These are phyloP conservation scores for Sarotherodon lohbergeri DNA, from an alignment of 2,113 vertebrate species.

Conservation along the genomic window DNA sequence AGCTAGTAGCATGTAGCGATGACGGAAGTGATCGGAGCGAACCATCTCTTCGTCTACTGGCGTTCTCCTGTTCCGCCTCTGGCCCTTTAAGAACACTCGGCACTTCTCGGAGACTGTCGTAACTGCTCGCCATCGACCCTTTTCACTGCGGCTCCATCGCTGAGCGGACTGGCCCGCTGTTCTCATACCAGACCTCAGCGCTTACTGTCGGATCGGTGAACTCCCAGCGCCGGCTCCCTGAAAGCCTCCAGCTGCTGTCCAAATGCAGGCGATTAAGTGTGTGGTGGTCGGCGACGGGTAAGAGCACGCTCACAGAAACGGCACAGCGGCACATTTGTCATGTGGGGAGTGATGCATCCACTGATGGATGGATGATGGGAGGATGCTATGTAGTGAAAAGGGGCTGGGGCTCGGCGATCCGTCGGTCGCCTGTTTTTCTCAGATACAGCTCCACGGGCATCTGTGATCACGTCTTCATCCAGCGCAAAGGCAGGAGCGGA, in stretches of 20 bases:
- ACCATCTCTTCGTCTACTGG: background rate
- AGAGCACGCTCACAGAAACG: constrained; percentile 8
- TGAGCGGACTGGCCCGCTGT: constrained; percentile 63
- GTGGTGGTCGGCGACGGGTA: constrained; percentile 81
- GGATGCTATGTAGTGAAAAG: constrained; percentile 59
- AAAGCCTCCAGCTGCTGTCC: constrained; percentile 30
- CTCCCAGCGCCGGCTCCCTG: background rate
- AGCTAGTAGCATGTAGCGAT: background rate
- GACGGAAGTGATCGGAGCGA: background rate
- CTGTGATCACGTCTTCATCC: background rate
- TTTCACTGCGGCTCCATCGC: constrained; percentile 70
- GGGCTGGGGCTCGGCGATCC: constrained; percentile 46
- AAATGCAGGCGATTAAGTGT: constrained; percentile 81
- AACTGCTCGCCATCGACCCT: constrained; percentile 21
- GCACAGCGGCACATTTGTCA: background rate
- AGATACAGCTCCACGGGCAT: background rate
- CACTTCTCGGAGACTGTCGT: constrained; percentile 59
- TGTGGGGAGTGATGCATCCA: constrained; percentile 16
- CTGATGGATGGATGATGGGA: constrained; percentile 53
- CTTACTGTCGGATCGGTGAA: constrained; percentile 19
- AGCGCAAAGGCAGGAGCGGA: background rate
- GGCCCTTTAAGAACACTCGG: constrained; percentile 67
- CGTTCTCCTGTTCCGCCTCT: background rate
- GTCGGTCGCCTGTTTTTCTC: background rate
- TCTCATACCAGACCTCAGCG: constrained; percentile 41